Base-by-base conservation (phyloP, 1,140 invertebrate species). In the Aphelenchoides avenae region DNA sequence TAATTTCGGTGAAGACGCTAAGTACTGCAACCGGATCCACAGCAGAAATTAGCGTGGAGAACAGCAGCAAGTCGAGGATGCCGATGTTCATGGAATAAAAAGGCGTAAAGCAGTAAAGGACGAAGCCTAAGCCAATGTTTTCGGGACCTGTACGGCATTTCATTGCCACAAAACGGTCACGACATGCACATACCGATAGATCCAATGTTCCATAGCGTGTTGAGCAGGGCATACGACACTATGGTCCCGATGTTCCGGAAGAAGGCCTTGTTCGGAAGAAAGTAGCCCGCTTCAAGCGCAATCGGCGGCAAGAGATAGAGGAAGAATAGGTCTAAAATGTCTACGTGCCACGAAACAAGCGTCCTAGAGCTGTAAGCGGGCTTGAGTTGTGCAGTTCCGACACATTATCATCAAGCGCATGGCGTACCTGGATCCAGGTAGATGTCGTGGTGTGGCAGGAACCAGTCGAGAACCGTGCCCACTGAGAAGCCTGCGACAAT, bases 181-280 rank as follows among this genome's bases (percentile, higher is more conserved):
- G 15, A 57, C n/a, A 36, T 41, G 18, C 22, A 9, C 5, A 18
- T 31, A 61, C 62, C 54, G 36, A 67, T 66, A 13, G 48, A 31
- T 3, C 34, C 37, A 39, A 66, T 68, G 41, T 66, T 66, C 42
- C 48, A 64, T 5, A 66, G 26, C 69, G 81, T 82, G 71, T 83
- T 83, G 61, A 92, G 81, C 39, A 96, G 91, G 60, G 92, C 92
- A 81, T 92, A 95, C 20, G 94, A 81, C 26, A 96, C 79, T 71
- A 97, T 94, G 24, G 90, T 93, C 53, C 90, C 89, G 56, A 97
- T 81, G 78, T 97, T 91, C 74, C 95, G 91, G 77, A 93, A 93
- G 79, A 97, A 96, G 59, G 80, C 77, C 55, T 89, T 82, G 80
- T 95, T 94, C 47, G 92, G 91, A 88, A 97, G 91, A 78, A 94